These are phyloP conservation scores for Pimpla rufipes DNA, from an alignment of 2,888 invertebrate genomes.

Conservation along the genomic window DNA sequence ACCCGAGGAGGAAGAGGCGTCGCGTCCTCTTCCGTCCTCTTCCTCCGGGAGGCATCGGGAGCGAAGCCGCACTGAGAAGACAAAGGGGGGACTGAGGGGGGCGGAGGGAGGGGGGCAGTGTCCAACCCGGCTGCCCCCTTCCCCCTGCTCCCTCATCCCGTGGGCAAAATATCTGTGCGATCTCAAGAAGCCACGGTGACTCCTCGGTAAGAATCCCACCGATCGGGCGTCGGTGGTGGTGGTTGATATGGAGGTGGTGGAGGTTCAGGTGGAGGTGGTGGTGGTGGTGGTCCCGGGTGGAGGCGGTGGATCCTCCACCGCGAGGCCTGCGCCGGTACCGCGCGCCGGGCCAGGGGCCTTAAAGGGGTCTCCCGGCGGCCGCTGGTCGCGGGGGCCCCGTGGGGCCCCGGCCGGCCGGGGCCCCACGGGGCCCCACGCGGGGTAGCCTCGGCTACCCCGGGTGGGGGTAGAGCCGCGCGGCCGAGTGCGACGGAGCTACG, in stretches of 20 bases:
- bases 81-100: constrained; percentile 41
- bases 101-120: constrained; percentile 32
- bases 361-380: constrained; percentile 54
- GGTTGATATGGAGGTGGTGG: constrained; percentile 64
- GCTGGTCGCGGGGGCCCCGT: background rate
- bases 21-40: too few species aligned
- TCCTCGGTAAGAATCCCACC: constrained; percentile 81
- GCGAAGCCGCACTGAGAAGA: constrained; percentile 19
- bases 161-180: constrained; percentile 55
- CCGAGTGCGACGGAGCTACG: constrained; percentile 48
- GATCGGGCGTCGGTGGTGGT: constrained; percentile 83
- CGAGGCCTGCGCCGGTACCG: constrained; percentile 71
- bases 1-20: constrained; percentile 19
- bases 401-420: constrained; percentile 30
- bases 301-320: constrained; percentile 70
- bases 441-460: constrained; percentile 24
- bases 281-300: constrained; percentile 74
- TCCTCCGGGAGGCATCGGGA: constrained; percentile 20
- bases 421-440: constrained; percentile 13
- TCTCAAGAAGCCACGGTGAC: constrained; percentile 82
- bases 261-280: constrained; percentile 78
- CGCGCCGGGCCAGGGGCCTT: constrained; percentile 49
- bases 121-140: too few species aligned
- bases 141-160: too few species aligned
- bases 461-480: background rate